Conservation (phyloP, 2,797 vertebrate genomes). For the Microcaecilia unicolor region DNA sequence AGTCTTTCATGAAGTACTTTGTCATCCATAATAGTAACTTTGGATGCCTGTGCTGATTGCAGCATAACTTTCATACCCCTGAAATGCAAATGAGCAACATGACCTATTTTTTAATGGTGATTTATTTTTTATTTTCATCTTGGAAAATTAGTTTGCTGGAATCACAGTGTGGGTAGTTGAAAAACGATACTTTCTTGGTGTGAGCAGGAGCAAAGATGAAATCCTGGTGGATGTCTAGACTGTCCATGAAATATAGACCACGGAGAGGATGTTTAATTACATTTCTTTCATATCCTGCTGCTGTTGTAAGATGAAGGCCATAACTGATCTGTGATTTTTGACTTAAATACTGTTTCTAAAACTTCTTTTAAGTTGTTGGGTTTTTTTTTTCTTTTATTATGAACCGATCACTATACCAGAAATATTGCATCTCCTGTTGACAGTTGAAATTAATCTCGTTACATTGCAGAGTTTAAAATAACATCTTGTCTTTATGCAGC, state of each 20-base stretch:
- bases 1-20: too few relatives aligned
- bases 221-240: too few relatives aligned
- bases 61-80: too few relatives aligned
- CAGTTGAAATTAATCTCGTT: constrained; percentile 17
- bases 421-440: not conserved
- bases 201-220: not conserved
- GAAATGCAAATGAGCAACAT: too few relatives aligned
- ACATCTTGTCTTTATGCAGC: constrained; percentile 16
- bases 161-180: not conserved
- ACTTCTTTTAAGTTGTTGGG: constrained; percentile 3
- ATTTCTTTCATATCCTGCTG: not conserved
- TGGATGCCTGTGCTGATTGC: too few relatives aligned
- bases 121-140: constrained; percentile 9
- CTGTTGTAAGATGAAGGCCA: constrained; percentile 3
- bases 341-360: too few relatives aligned
- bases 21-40: too few relatives aligned
- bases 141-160: constrained; percentile 4
- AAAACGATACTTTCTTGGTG: not conserved
- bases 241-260: not conserved
- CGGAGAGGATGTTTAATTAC: not conserved
- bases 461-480: constrained; percentile 32
- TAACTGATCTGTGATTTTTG: not conserved
- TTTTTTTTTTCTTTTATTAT: constrained; percentile 4
- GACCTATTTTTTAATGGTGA: not conserved
- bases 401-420: not conserved